Conservation (phyloP, 2,888 invertebrate genomes). For the Pandemis heparana region DNA sequence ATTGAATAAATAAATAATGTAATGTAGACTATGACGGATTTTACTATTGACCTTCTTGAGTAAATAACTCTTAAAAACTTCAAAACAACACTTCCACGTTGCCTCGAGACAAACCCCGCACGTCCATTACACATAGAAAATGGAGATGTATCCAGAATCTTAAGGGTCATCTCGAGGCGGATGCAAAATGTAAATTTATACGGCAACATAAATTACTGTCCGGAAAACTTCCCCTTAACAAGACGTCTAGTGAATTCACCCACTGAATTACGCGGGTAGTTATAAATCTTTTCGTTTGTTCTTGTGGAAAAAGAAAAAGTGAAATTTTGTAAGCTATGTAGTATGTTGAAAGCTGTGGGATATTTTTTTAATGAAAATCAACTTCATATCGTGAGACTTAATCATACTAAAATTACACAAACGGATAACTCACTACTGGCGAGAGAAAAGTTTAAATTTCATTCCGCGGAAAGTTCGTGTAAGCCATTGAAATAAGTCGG, state of each 20-base stretch:
- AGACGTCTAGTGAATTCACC: slow-evolving; percentile 58
- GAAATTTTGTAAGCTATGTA: slow-evolving; percentile 37
- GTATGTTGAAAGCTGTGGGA: slow-evolving; percentile 26
- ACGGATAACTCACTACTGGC: no score
- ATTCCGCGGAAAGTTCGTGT: no score
- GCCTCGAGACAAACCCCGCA: neutral
- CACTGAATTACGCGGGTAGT: slow-evolving; percentile 54
- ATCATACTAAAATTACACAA: no score
- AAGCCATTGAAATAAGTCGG: no score
- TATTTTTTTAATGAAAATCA: slow-evolving; percentile 10
- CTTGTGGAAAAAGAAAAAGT: slow-evolving; percentile 53
- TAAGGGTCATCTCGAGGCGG: slow-evolving; percentile 46
- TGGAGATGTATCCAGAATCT: slow-evolving; percentile 20
- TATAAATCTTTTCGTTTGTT: slow-evolving; percentile 62
- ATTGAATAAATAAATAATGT: no score
- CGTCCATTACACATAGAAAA: slow-evolving; percentile 12
- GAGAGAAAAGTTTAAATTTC: no score
- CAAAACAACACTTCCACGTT: neutral
- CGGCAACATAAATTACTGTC: slow-evolving; percentile 50
- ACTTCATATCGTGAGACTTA: neutral
- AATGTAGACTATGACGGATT: no score
- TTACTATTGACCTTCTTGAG: no score
- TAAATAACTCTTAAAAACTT: neutral
- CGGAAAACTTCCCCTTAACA: slow-evolving; percentile 61
- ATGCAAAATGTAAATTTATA: slow-evolving; percentile 56